A percentile compares a stretch with the other conserved stretches of the same genome.
Conservation (phyloP, 2,113 vertebrate species). For the Bubo blakistoni region DNA sequence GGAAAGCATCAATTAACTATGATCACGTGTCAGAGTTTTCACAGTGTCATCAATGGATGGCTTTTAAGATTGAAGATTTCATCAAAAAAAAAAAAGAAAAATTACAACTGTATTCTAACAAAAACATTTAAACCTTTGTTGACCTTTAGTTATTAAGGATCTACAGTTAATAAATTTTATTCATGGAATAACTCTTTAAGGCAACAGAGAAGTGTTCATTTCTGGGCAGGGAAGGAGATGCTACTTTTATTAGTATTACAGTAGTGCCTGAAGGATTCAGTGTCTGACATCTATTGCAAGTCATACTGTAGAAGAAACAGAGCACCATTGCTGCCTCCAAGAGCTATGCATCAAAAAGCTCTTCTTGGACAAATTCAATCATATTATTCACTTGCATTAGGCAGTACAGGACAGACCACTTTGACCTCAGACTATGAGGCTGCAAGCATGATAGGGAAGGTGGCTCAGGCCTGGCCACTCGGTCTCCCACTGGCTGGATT, state of each 20-base stretch:
- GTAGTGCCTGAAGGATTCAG: background rate
- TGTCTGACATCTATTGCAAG: background rate
- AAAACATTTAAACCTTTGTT: background rate
- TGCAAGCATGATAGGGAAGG: constrained; percentile 17
- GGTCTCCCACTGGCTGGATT: background rate
- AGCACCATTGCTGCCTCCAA: background rate
- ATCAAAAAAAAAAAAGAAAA: background rate
- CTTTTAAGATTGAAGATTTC: background rate
- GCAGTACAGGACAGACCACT: constrained; percentile 18
- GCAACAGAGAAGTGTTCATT: background rate
- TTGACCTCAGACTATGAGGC: constrained; percentile 40
- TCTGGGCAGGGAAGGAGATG: background rate
- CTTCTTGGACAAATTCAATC: background rate
- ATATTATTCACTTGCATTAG: background rate
- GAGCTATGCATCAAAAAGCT: background rate
- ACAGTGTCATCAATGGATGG: background rate
- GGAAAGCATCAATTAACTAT: background rate
- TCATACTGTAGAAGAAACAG: background rate
- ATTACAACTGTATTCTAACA: background rate
- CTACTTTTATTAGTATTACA: background rate
- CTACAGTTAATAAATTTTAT: background rate
- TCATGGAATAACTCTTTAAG: background rate
- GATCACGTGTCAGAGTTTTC: background rate
- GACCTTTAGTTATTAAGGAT: background rate
- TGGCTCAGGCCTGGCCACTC: constrained; percentile 39